Evolutionary conservation across 2,888 invertebrate species (phyloP).

Genomic region (Pristionchus fissidentatus): DNA sequence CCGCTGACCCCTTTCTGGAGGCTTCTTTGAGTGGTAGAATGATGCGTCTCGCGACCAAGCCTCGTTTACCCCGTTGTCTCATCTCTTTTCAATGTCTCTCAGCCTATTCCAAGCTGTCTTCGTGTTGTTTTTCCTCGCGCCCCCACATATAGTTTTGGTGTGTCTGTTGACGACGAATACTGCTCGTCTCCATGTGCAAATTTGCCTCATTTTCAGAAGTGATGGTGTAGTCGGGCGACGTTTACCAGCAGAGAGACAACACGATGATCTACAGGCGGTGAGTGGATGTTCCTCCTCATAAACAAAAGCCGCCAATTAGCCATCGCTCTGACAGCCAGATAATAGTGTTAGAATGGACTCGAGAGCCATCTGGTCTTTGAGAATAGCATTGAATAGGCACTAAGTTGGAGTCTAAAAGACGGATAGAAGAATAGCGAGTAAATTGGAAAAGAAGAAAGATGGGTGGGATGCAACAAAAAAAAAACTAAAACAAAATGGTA

Average conservation of each 20-base stretch:
- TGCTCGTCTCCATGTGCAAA: neutral
- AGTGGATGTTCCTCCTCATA: neutral
- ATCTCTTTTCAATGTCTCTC: slow-evolving; percentile 32
- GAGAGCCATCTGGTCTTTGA: slow-evolving; percentile 33
- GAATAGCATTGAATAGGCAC: neutral
- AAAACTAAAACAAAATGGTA: neutral
- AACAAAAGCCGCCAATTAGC: slow-evolving; percentile 37
- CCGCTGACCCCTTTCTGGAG: no score
- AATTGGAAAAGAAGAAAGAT: neutral
- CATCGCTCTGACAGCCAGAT: neutral
- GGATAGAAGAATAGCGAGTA: neutral
- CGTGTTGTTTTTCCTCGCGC: slow-evolving; percentile 3
- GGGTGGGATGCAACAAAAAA: neutral
- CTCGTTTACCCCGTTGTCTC: neutral
- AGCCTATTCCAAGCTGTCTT: slow-evolving; percentile 5
- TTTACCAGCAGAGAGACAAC: neutral
- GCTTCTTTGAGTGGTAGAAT: no score
- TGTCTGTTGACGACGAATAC: neutral
- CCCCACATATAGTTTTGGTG: neutral
- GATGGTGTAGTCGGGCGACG: slow-evolving; percentile 11
- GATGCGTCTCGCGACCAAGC: no score
- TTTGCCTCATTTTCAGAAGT: neutral
- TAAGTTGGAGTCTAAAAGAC: neutral
- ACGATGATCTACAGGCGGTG: slow-evolving; percentile 43
- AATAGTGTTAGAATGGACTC: slow-evolving; percentile 34